phyloP scores from a whole-genome alignment of 2,113 vertebrate genomes.

The Cepphus grylle region DNA sequence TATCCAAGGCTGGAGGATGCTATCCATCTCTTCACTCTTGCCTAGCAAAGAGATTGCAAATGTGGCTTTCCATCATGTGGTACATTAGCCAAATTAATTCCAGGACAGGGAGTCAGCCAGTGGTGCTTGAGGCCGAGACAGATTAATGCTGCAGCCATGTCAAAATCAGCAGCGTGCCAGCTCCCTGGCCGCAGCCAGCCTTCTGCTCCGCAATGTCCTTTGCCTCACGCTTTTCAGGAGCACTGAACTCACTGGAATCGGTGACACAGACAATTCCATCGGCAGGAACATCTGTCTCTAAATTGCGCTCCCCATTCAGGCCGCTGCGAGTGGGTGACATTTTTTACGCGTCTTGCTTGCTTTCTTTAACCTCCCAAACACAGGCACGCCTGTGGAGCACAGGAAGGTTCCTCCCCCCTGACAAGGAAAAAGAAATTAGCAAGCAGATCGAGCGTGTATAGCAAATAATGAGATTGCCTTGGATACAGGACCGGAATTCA shows the following conservation, averaged over 20 bases:
- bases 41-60: background rate
- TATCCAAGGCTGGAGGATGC: background rate
- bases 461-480: slow-evolving; percentile 55
- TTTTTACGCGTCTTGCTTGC: background rate
- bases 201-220: background rate
- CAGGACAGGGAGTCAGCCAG: background rate
- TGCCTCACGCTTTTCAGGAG: background rate
- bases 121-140: background rate
- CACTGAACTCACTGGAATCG: background rate
- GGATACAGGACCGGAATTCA: slow-evolving; percentile 4
- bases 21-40: background rate
- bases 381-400: background rate
- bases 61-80: background rate
- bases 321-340: background rate
- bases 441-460: background rate
- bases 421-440: slow-evolving; percentile 45
- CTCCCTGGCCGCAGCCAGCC: background rate
- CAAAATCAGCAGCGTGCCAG: background rate
- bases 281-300: slow-evolving; percentile 4
- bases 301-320: background rate
- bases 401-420: background rate
- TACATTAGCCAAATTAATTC: slow-evolving; percentile 24
- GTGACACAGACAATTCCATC: background rate
- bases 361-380: slow-evolving; percentile 22
- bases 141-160: background rate